phyloP scores from a whole-genome alignment of 2,797 vertebrate genomes.

The Leuciscus waleckii region DNA sequence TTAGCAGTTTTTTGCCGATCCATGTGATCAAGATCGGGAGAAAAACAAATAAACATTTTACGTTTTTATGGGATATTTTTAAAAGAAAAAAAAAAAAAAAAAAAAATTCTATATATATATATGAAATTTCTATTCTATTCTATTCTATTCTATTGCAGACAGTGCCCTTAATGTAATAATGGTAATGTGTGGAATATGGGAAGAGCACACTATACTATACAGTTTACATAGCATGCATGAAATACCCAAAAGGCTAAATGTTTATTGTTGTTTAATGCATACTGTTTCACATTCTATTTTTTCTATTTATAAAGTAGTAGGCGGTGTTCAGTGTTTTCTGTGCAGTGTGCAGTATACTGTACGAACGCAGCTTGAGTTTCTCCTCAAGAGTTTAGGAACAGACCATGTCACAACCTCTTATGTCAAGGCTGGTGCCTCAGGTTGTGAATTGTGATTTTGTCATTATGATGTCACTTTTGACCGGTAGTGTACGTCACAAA shows the following conservation, averaged over 20 bases:
- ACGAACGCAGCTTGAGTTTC: background rate
- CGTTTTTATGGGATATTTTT: background rate
- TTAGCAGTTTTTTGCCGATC: no score
- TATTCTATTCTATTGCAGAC: background rate
- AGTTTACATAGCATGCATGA: background rate
- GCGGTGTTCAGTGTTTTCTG: background rate
- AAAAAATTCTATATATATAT: no score
- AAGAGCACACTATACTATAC: background rate
- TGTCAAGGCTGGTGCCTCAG: slow-evolving; percentile 33
- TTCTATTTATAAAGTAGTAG: no score
- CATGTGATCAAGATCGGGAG: no score
- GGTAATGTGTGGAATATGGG: background rate
- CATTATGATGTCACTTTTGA: slow-evolving; percentile 33
- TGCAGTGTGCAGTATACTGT: background rate
- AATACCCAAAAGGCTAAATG: background rate
- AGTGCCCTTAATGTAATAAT: background rate
- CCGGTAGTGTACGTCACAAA: background rate
- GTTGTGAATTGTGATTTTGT: slow-evolving; percentile 63
- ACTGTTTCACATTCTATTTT: background rate
- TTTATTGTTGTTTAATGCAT: background rate
- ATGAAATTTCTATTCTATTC: no score
- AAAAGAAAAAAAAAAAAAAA: no score
- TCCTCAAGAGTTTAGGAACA: background rate
- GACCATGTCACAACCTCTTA: slow-evolving; percentile 27
- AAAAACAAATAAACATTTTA: background rate